Evolutionary conservation across 1,140 invertebrate species (phyloP).

Genomic region (Liolophura sinensis): DNA sequence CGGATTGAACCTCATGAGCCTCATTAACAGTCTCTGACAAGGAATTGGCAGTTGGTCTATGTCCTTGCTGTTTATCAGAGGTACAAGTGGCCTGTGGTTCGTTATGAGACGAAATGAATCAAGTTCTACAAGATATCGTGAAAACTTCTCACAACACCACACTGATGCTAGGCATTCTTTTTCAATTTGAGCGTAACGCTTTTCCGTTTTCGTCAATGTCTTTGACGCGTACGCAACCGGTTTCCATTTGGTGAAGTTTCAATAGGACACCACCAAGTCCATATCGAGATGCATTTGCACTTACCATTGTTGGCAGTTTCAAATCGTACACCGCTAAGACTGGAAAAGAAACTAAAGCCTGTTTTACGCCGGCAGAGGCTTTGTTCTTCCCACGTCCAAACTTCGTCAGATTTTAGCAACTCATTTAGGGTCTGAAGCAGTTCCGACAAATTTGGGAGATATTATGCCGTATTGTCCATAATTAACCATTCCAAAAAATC

Average conservation of each 20-base stretch:
- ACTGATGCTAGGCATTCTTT: too few species aligned
- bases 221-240: constrained; percentile 56
- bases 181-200: too few species aligned
- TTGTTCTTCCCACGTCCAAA: too few species aligned
- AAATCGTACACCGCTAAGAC: neutral
- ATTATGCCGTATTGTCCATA: constrained; percentile 2
- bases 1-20: constrained; percentile 17
- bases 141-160: constrained; percentile 63
- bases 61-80: constrained; percentile 23
- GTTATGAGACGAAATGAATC: constrained; percentile 31
- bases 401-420: constrained; percentile 5
- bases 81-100: constrained; percentile 51
- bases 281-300: too few species aligned
- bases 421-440: constrained; percentile 1
- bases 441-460: too few species aligned
- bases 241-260: too few species aligned
- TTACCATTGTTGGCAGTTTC: too few species aligned
- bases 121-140: constrained; percentile 59
- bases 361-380: too few species aligned
- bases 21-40: constrained; percentile 26
- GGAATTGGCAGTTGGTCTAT: constrained; percentile 12
- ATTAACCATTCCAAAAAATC: constrained; percentile 14
- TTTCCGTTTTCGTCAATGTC: constrained; percentile 54
- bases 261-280: too few species aligned
- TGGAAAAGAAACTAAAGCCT: too few species aligned